A percentile compares a stretch with the other conserved stretches of the same genome.
These are phyloP conservation scores for Gymnocheta viridis DNA, from an alignment of 2,888 invertebrate species.

Conservation along the genomic window DNA sequence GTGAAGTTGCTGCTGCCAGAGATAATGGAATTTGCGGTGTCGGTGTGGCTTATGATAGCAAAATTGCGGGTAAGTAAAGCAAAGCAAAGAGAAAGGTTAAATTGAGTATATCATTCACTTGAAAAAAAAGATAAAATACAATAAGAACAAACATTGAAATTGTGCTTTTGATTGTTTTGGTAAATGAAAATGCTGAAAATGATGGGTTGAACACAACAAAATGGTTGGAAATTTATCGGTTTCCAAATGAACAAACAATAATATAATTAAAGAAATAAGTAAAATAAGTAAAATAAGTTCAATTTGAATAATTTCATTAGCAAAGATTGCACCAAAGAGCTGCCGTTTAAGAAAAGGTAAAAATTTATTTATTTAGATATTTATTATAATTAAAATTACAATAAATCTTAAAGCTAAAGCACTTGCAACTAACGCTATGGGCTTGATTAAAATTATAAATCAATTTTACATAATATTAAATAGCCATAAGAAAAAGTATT, in stretches of 20 bases:
- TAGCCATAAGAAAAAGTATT: no score
- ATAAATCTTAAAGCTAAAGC: no score
- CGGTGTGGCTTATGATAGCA: conserved; percentile 99
- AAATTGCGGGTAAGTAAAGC: conserved; percentile 92
- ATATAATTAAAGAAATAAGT: no score
- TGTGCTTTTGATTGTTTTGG: background rate
- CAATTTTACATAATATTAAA: no score
- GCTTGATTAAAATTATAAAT: no score
- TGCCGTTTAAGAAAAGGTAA: no score
- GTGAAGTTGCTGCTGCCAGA: conserved; percentile 98
- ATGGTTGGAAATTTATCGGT: background rate
- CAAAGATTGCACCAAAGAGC: background rate
- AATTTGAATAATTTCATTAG: background rate
- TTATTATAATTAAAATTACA: no score
- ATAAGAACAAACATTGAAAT: background rate
- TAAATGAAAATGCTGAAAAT: background rate
- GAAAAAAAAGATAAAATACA: background rate
- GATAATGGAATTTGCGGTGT: conserved; percentile 99
- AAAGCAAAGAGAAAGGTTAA: background rate
- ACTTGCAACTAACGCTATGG: no score
- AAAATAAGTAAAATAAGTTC: no score
- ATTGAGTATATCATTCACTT: background rate
- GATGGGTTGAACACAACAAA: background rate
- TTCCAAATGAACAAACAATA: background rate
- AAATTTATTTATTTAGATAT: no score